Conservation (phyloP, 2,888 invertebrate genomes). For the Aethes cnicana region DNA sequence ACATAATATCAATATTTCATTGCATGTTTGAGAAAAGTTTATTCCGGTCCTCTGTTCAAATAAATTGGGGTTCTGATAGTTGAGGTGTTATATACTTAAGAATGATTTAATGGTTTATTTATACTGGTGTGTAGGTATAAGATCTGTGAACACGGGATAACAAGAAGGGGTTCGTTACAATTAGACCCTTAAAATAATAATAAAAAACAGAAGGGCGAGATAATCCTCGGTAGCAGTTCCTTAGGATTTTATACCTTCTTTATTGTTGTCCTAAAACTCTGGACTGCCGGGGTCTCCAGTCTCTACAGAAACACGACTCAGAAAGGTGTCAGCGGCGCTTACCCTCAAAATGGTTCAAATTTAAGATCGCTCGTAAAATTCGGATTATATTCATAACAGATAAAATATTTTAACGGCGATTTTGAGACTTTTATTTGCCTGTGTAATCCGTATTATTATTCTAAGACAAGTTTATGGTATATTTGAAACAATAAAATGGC, state of each 20-base stretch:
- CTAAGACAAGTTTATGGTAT: slow-evolving; percentile 61
- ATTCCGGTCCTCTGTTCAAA: too few species aligned
- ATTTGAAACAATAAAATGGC: slow-evolving; percentile 35
- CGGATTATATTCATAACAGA: slow-evolving; percentile 79
- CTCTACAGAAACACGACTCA: not conserved
- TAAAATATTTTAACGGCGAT: slow-evolving; percentile 76
- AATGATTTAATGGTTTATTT: too few species aligned
- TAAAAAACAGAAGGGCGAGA: slow-evolving; percentile 54
- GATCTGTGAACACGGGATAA: slow-evolving; percentile 6
- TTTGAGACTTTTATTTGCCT: slow-evolving; percentile 71
- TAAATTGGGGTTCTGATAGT: not conserved
- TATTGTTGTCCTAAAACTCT: slow-evolving; percentile 51
- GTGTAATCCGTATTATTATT: slow-evolving; percentile 73
- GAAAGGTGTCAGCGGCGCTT: slow-evolving; percentile 12
- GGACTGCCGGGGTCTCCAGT: slow-evolving; percentile 11
- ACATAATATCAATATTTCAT: too few species aligned
- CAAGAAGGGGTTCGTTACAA: slow-evolving; percentile 39
- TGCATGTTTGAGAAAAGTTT: too few species aligned
- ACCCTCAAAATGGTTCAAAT: slow-evolving; percentile 54
- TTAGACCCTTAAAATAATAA: slow-evolving; percentile 56
- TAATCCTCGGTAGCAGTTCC: slow-evolving; percentile 64
- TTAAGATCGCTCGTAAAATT: slow-evolving; percentile 67
- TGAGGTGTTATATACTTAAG: not conserved
- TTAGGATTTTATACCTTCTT: slow-evolving; percentile 63
- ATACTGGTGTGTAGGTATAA: not conserved